A percentile compares a stretch with the other conserved stretches of the same genome.
Conservation (phyloP, 2,797 vertebrate species). For the Strix occidentalis region DNA sequence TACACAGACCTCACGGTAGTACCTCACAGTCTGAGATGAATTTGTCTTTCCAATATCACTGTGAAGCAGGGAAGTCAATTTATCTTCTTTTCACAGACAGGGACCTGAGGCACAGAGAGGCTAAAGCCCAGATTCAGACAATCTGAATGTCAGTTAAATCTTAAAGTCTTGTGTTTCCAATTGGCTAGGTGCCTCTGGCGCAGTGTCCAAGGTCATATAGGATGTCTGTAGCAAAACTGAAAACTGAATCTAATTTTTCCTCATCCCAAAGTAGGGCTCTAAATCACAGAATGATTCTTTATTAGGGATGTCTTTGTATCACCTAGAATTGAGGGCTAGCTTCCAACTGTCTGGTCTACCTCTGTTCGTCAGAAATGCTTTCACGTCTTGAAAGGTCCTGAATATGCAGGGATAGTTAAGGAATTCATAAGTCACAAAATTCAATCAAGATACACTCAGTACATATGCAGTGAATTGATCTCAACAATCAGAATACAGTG, state of each 20-base stretch:
- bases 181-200: slow-evolving; percentile 18
- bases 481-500: not conserved
- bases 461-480: not conserved
- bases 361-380: not conserved
- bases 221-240: not conserved
- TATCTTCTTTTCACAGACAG: slow-evolving; percentile 52
- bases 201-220: slow-evolving; percentile 36
- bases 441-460: not conserved
- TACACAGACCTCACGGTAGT: not conserved
- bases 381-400: not conserved
- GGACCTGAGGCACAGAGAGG: slow-evolving; percentile 35
- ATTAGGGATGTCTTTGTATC: not conserved
- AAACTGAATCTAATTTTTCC: not conserved
- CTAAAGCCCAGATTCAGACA: slow-evolving; percentile 41
- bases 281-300: not conserved
- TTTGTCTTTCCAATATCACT: slow-evolving; percentile 10
- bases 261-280: not conserved
- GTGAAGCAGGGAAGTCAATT: slow-evolving; percentile 34
- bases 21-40: not conserved
- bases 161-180: slow-evolving; percentile 26
- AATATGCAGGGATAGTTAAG: not conserved
- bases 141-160: slow-evolving; percentile 38
- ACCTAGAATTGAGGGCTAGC: not conserved
- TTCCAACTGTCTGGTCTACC: not conserved
- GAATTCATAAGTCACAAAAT: not conserved